These are phyloP conservation scores for Cladopsammia gracilis DNA, from an alignment of 64 coral and sea anemone genomes.

Conservation along the genomic window DNA sequence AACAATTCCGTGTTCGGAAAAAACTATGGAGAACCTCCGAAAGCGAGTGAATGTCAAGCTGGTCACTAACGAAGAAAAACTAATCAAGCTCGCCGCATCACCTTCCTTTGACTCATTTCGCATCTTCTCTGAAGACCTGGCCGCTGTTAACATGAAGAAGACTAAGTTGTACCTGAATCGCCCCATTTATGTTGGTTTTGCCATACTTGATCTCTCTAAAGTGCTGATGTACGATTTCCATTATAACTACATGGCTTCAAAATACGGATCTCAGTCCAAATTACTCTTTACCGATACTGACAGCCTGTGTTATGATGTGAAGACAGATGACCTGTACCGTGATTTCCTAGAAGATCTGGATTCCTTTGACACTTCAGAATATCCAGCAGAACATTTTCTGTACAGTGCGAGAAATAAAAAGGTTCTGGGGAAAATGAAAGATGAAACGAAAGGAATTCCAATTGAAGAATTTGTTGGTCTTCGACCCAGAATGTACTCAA, in stretches of 20 bases:
- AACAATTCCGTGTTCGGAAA: conserved; percentile 33
- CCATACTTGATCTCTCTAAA: conserved; percentile 39
- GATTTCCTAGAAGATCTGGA: background rate
- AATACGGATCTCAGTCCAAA: background rate
- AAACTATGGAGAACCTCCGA: conserved; percentile 31
- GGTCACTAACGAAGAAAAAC: background rate
- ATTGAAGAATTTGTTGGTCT: conserved; percentile 51
- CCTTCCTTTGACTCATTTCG: background rate
- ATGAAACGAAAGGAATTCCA: conserved; percentile 3
- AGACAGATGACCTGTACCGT: conserved; percentile 47
- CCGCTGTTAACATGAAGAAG: background rate
- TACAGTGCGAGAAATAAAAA: conserved; percentile 54
- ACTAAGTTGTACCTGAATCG: background rate
- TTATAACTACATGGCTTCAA: conserved; percentile 9
- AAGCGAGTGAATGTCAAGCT: conserved; percentile 29
- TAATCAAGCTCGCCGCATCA: background rate
- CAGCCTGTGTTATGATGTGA: background rate
- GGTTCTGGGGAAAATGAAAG: conserved; percentile 48
- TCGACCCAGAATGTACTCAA: conserved; percentile 46
- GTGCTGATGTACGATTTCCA: conserved; percentile 48
- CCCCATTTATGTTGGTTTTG: conserved; percentile 7
- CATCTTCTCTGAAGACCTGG: background rate
- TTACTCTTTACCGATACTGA: conserved; percentile 40
- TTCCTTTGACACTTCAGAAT: conserved; percentile 37
- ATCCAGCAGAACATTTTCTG: background rate